These are phyloP conservation scores for Alces alces DNA, from an alignment of 2,113 vertebrate species.

Conservation along the genomic window DNA sequence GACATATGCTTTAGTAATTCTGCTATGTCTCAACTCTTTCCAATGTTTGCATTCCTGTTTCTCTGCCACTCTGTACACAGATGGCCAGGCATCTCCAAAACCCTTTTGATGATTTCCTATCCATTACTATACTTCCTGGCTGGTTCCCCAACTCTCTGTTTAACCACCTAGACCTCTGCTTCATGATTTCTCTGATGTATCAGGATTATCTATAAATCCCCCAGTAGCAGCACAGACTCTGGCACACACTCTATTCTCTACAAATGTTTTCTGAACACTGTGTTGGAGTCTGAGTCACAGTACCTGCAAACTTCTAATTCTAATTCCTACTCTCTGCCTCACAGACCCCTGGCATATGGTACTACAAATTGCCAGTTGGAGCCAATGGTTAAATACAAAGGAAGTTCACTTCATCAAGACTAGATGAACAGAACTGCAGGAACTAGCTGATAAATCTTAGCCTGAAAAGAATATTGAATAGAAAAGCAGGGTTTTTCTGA, in stretches of 20 bases:
- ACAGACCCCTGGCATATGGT: conserved; percentile 33
- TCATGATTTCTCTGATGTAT: not conserved
- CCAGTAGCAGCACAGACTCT: not conserved
- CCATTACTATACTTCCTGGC: not conserved
- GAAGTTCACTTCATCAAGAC: not conserved
- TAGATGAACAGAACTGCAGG: not conserved
- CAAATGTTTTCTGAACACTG: not conserved
- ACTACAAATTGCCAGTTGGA: conserved; percentile 22
- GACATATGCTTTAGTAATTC: not conserved
- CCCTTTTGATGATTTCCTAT: not conserved
- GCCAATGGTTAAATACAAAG: conserved; percentile 24
- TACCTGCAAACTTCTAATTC: conserved; percentile 46
- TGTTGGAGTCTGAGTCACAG: conserved; percentile 3
- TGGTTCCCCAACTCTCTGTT: not conserved
- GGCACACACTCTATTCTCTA: not conserved
- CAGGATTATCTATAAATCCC: conserved; percentile 6
- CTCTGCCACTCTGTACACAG: not conserved
- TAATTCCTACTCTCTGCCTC: conserved; percentile 24
- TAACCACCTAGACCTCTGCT: not conserved
- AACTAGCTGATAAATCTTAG: not conserved
- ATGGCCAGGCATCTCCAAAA: not conserved
- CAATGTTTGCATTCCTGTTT: not conserved
- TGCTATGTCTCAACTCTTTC: not conserved
- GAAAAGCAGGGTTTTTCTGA: conserved; percentile 8
- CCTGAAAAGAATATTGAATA: conserved; percentile 24